Base-by-base conservation (phyloP, 2,888 invertebrate species). In the Temnothorax rugatulus region DNA sequence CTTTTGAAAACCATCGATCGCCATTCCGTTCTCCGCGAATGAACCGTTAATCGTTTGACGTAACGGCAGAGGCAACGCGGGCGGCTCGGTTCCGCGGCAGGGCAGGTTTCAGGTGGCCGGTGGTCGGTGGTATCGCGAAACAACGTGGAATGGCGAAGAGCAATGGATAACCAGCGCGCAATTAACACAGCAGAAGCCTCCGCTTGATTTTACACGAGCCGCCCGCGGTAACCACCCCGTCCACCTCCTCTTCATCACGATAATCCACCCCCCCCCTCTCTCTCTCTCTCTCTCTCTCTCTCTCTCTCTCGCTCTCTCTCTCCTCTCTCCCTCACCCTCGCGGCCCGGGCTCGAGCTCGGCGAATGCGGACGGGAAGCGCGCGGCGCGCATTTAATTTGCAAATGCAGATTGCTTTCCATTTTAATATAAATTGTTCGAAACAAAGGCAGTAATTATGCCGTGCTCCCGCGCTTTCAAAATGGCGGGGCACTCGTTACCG, bases 371-470 rank as follows among this genome's bases (percentile, higher is more conserved):
- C 82, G 88, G 81, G 84, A 86, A 90, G 81, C 90, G 79, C 77
- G 76, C 73, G 84, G 85, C 79, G 89, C 88, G 90, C 91, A 93
- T 94, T 93, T 93, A 93, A 94, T 94, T 93, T 92, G 91, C 92
- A 91, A 92, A 94, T 93, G 93, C 93, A 94, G 92, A 93, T 93
- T 93, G 93, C 93, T 92, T 93, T 93, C 93, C 92, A 93, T 94
- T 94, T 93, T 93, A 94, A 93, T 94, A 94, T 91, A 93, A 94
- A 94, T 93, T 93, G 93, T 93, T 92, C 87, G 91, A 92, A 93
- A 94, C 93, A 93, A 93, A 93, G 92, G 89, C 90, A 90, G 91
- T 93, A 93, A 94, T 94, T 94, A 93, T 92, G 89, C 89, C 86
- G 87, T 85, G 87, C 87, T 84, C 84, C 84, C 79, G 82, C 88